Evolutionary conservation across 2,888 invertebrate species (phyloP), one percentile per base, ranked within the genome.

Genomic region (Morpho achilles): DNA sequence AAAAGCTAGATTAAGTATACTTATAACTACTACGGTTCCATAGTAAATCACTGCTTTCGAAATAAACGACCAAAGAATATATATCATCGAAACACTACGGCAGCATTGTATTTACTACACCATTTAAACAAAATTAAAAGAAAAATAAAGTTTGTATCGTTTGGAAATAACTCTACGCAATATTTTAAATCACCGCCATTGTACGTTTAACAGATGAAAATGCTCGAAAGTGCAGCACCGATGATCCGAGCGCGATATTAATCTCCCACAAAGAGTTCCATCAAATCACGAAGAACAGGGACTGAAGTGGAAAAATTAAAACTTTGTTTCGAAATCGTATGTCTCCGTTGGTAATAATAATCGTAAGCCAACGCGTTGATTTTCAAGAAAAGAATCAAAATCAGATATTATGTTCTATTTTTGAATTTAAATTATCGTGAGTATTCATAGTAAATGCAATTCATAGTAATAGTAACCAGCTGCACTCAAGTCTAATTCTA

Each of bases 161-260:
- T 62, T 67, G 65, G 61, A 65, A 66, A 64, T 67, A 69, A 68
- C 63, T 71, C 69, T 68, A 71, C 70, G 74, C 75, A 78, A 76
- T 76, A 76, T 82, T 82, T 79, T 74, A 80, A 80, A 83, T 80
- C 77, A 80, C 68, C 70, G 62, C 57, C 67, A 83, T 84, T 84
- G 83, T 82, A 62, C 72, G 66, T 69, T 70, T 70, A 62, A 66
- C 71, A 66, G 80, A 84, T 84, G 81, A 75, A 75, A 82, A 79
- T 75, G 75, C 74, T 74, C 70, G 75, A 74, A 76, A 83, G 79
- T 82, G 78, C 77, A 75, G 74, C 69, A 78, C 73, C 82, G 78
- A 81, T 82, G 80, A 81, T 79, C 79, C 79, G 77, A 73, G 75
- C 65, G 67, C 77, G 74, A 80, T 80, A 82, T 81, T 82, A 83